Base-by-base conservation (phyloP, 2,113 vertebrate genomes). In the Panurus biarmicus region DNA sequence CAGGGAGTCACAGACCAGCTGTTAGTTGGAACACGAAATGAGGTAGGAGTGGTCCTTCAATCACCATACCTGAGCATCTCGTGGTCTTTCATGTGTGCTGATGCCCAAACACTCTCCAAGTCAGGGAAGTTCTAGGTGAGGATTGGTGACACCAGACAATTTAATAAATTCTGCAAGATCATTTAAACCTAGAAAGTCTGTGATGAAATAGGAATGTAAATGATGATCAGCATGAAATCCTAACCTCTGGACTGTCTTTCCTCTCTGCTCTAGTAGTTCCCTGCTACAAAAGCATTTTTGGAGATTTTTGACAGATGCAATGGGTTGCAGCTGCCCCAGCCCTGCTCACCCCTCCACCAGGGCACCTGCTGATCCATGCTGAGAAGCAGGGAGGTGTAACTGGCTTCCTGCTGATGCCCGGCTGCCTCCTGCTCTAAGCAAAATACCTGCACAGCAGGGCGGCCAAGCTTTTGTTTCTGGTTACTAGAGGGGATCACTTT, bases 401-500 rank as follows among this genome's bases (percentile, higher is more conserved):
- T 85, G 91, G 80, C 93, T 95, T 91, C 87, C 91, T 42, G 72
- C 89, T 65, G 91, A 23, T 88, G 89, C 85, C 72, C 28, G 6
- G 12, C 87, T 89, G 87, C 90, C 83, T 89, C 26, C 87, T 81
- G 81, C 94, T 95, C 91, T 65, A 58, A 96, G 92, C 91, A 96
- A 92, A 96, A 96, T 93, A 95, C 87, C 91, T 84, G 70, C 90
- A 69, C 90, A 86, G 85, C 90, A 86, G 90, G 90, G 87, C 94
- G 80, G 48, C 90, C 69, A 67, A 60, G 88, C 81, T 96, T 96
- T 97, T 96, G 96, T 95, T 97, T 97, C 95, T 94, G 38, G 71
- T 88, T 97, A 96, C 95, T 95, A 53, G 79, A 87, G 90, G 84
- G 94, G 95, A 97, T 84, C 89, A 11, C 95, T 97, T 94, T 97